phyloP scores from a whole-genome alignment of 2,797 vertebrate species.

The Sandelia bainsii region DNA sequence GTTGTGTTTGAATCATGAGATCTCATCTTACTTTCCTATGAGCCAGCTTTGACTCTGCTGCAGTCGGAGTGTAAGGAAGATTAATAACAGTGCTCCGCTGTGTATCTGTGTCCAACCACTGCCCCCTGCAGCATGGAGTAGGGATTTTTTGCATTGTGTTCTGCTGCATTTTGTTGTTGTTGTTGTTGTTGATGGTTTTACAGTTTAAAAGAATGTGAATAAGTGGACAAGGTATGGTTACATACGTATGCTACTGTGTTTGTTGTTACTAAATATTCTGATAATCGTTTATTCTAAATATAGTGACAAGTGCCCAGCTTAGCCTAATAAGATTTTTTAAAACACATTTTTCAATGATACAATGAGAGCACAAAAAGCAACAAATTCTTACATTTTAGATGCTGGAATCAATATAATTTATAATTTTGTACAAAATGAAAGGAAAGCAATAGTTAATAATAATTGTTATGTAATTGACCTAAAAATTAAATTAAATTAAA shows the following conservation, averaged over 20 bases:
- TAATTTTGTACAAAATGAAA: background rate
- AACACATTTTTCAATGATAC: background rate
- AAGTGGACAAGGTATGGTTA: background rate
- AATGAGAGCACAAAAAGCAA: background rate
- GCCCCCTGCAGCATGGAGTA: slow-evolving; percentile 69
- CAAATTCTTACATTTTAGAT: background rate
- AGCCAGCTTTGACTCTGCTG: slow-evolving; percentile 44
- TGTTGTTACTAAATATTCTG: background rate
- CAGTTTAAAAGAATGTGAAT: background rate
- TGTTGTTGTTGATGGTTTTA: background rate
- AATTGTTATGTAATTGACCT: too few species aligned
- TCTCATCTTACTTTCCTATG: slow-evolving; percentile 32
- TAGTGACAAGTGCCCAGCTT: background rate
- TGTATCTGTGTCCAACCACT: slow-evolving; percentile 64
- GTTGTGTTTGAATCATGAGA: slow-evolving; percentile 51
- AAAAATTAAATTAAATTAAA: too few species aligned
- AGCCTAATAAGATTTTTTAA: background rate
- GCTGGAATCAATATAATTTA: background rate
- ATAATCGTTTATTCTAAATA: background rate
- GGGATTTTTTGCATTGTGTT: background rate
- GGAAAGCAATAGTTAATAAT: background rate
- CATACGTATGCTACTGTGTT: background rate
- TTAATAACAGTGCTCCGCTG: background rate
- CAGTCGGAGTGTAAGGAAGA: slow-evolving; percentile 14
- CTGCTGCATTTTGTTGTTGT: background rate